Percentiles rank a stretch among this genome's conserved stretches.
These are phyloP conservation scores for Drosophila triauraria DNA, from an alignment of 1,140 invertebrate species.

Conservation along the genomic window DNA sequence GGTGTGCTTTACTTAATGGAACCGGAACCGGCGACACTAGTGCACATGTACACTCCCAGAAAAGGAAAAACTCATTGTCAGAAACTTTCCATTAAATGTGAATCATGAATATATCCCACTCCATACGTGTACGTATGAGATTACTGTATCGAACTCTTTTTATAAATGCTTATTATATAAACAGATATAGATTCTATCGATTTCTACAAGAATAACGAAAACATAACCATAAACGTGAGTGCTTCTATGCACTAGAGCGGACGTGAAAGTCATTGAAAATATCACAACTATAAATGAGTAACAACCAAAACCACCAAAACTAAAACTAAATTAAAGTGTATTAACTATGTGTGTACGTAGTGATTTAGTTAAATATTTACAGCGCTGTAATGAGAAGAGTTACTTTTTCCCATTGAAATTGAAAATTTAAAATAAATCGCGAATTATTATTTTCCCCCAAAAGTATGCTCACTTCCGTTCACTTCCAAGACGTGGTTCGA, in stretches of 20 bases:
- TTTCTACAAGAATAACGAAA: constrained; percentile 47
- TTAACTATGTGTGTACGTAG: constrained; percentile 66
- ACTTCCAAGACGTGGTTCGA: too few relatives aligned
- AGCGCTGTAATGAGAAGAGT: constrained; percentile 56
- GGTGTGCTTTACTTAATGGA: constrained; percentile 75
- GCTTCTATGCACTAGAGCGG: constrained; percentile 46
- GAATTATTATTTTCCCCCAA: constrained; percentile 58
- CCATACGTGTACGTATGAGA: constrained; percentile 39
- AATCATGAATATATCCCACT: constrained; percentile 35
- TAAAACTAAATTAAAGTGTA: constrained; percentile 78
- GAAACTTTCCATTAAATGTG: constrained; percentile 29
- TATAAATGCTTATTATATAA: constrained; percentile 71
- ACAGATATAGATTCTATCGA: constrained; percentile 39
- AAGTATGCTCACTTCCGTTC: constrained; percentile 4
- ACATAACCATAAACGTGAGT: constrained; percentile 24
- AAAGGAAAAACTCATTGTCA: constrained; percentile 29
- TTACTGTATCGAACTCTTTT: constrained; percentile 58
- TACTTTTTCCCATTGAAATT: constrained; percentile 64
- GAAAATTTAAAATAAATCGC: constrained; percentile 44
- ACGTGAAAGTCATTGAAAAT: constrained; percentile 34
- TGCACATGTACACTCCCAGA: constrained; percentile 24
- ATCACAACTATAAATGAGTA: constrained; percentile 52
- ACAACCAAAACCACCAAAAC: constrained; percentile 72
- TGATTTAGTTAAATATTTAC: constrained; percentile 77
- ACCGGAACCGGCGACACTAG: constrained; percentile 43